These are phyloP conservation scores for Prionailurus bengalensis DNA, from an alignment of 2,113 vertebrate genomes.

Conservation along the genomic window DNA sequence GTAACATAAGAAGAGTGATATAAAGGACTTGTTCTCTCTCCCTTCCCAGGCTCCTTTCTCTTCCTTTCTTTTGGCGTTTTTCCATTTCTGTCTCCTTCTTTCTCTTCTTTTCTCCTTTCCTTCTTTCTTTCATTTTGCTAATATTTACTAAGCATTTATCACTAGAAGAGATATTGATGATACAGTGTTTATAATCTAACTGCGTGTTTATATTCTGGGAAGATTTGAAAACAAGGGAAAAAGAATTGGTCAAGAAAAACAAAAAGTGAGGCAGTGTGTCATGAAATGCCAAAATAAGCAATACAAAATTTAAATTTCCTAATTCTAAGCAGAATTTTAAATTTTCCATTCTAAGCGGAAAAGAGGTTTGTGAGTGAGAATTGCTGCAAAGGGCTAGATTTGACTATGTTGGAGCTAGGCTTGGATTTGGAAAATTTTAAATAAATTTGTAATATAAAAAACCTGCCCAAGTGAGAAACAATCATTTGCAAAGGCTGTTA, in stretches of 20 bases:
- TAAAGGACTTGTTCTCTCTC: background rate
- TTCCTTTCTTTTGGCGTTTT: background rate
- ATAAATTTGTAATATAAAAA: background rate
- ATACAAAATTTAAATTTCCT: background rate
- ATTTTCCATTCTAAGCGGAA: background rate
- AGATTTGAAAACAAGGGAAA: background rate
- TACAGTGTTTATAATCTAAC: background rate
- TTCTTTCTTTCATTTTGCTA: background rate
- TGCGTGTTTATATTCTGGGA: background rate
- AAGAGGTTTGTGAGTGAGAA: background rate
- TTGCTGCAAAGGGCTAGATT: background rate
- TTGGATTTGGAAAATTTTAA: background rate
- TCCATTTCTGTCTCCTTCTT: background rate
- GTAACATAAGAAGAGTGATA: background rate
- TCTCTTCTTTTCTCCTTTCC: background rate
- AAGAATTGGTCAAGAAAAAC: background rate
- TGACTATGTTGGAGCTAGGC: background rate
- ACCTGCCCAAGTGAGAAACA: background rate
- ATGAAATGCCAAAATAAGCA: background rate
- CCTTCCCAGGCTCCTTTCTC: background rate
- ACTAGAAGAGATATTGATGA: background rate
- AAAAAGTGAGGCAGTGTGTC: background rate
- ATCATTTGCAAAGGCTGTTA: background rate
- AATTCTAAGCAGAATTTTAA: background rate
- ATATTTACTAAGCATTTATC: background rate